Conservation (phyloP, 1,140 invertebrate species). For the Drosophila bifasciata region DNA sequence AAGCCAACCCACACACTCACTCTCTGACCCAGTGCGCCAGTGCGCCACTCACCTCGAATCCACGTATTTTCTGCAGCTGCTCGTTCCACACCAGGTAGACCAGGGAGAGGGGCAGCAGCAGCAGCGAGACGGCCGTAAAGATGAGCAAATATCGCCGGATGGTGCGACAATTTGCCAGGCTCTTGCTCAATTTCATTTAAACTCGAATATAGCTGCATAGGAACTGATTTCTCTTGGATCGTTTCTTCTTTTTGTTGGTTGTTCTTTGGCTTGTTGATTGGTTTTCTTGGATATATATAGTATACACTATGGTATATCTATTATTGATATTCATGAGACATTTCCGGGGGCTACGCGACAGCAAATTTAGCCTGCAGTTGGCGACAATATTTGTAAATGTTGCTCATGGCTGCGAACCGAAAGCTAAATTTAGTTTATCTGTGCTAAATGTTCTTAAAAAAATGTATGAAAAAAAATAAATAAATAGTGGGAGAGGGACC, state of each 20-base stretch:
- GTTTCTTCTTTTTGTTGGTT: slow-evolving; percentile 26
- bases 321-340: slow-evolving; percentile 47
- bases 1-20: slow-evolving; percentile 2
- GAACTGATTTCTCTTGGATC: slow-evolving; percentile 55
- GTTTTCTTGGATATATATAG: slow-evolving; percentile 15
- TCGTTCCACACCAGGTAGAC: slow-evolving; percentile 82
- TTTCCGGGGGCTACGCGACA: slow-evolving; percentile 54
- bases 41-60: slow-evolving; percentile 79
- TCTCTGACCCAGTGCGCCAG: not conserved
- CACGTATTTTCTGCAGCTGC: slow-evolving; percentile 82
- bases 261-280: slow-evolving; percentile 14
- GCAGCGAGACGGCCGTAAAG: slow-evolving; percentile 78
- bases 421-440: slow-evolving; percentile 68
- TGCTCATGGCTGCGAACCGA: slow-evolving; percentile 45
- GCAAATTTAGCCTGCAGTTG: slow-evolving; percentile 68
- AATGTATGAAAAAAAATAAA: slow-evolving; percentile 7
- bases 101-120: slow-evolving; percentile 74
- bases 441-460: slow-evolving; percentile 53
- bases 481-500: slow-evolving; percentile 28
- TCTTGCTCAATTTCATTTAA: slow-evolving; percentile 83
- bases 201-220: slow-evolving; percentile 68
- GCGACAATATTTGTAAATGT: slow-evolving; percentile 72
- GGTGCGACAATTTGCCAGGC: slow-evolving; percentile 80
- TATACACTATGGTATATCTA: slow-evolving; percentile 21
- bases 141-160: slow-evolving; percentile 83